phyloP scores from a whole-genome alignment of 2,113 vertebrate genomes.

The Elaphurus davidianus region DNA sequence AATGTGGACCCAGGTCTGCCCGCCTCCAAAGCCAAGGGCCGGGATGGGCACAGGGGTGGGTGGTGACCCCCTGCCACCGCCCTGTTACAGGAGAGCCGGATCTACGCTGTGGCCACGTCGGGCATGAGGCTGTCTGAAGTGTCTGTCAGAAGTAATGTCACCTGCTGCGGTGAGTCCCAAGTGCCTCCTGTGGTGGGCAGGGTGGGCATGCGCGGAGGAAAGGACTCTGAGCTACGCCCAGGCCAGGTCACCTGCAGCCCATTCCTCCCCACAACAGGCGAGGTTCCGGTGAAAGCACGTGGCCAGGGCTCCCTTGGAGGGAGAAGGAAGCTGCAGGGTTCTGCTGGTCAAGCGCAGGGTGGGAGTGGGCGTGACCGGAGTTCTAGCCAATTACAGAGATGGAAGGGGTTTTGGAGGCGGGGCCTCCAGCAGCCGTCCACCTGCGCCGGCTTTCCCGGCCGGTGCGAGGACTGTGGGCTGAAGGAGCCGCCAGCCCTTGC shows the following conservation, averaged over 20 bases:
- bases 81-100: conserved; percentile 91
- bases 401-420: not conserved
- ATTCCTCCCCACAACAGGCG: not conserved
- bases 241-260: not conserved
- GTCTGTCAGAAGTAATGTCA: not conserved
- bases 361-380: not conserved
- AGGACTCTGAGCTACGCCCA: not conserved
- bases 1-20: not conserved
- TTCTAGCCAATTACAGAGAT: not conserved
- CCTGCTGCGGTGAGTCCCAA: conserved; percentile 44
- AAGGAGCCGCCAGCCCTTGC: not conserved
- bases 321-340: not conserved
- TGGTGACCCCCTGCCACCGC: not conserved
- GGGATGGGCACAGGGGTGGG: too few species aligned
- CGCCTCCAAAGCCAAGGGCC: not conserved
- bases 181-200: not conserved
- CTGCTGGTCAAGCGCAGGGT: not conserved
- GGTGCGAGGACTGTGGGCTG: not conserved
- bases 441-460: not conserved
- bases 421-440: not conserved
- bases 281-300: not conserved
- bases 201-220: not conserved
- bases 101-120: conserved; percentile 96
- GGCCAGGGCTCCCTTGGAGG: not conserved
- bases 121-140: conserved; percentile 94